A percentile compares a stretch with the other conserved stretches of the same genome.
Evolutionary conservation across 2,797 vertebrate genomes (phyloP).

Genomic region (Merluccius polli): DNA sequence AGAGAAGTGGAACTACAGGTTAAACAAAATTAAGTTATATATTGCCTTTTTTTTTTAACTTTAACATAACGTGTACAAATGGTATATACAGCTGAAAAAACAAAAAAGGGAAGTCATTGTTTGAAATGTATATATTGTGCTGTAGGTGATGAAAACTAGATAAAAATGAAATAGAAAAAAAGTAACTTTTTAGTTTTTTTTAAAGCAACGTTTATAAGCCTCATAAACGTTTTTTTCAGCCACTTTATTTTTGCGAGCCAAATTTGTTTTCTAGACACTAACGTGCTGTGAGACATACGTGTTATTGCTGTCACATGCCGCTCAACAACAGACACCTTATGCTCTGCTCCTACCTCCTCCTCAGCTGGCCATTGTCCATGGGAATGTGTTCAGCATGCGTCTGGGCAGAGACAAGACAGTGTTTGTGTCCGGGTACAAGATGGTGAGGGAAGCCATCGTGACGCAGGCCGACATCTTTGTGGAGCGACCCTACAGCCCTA

Average conservation of each 20-base stretch:
- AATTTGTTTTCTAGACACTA: neutral
- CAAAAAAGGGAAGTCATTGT: too few species aligned
- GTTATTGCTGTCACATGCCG: conserved; percentile 46
- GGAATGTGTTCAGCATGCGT: conserved; percentile 70
- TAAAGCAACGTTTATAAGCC: neutral
- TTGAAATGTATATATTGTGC: too few species aligned
- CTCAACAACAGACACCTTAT: conserved; percentile 37
- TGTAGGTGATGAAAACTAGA: too few species aligned
- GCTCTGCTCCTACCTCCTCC: conserved; percentile 37
- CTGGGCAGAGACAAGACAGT: conserved; percentile 60
- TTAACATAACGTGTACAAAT: too few species aligned
- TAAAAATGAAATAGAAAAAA: too few species aligned
- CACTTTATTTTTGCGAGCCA: neutral
- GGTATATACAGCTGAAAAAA: too few species aligned
- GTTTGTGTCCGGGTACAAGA: conserved; percentile 68
- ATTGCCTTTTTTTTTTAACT: too few species aligned
- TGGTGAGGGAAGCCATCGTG: conserved; percentile 78
- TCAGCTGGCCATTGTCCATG: conserved; percentile 74
- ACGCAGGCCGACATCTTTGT: conserved; percentile 76
- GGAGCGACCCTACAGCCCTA: conserved; percentile 64
- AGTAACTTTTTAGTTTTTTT: neutral
- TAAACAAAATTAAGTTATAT: too few species aligned
- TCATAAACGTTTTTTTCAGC: neutral
- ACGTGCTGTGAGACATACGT: conserved; percentile 19
- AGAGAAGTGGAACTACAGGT: neutral